Percentiles rank a stretch among this genome's conserved stretches.
These are phyloP conservation scores for Mormyrops attenuatus DNA, from an alignment of 2,797 vertebrate genomes.

Conservation along the genomic window DNA sequence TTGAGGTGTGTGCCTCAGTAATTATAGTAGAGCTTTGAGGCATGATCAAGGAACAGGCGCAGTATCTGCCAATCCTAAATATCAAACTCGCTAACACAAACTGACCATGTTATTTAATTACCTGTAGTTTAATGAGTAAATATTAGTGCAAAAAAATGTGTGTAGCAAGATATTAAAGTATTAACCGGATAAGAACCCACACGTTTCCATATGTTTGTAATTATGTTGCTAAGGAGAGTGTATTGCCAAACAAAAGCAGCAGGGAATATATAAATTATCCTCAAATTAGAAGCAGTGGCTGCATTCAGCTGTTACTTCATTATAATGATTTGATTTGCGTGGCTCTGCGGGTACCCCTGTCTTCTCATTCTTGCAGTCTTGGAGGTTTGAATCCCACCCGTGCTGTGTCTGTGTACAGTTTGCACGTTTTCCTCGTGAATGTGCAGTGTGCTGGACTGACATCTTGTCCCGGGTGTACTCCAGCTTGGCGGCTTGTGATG, in stretches of 20 bases:
- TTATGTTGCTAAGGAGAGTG: not conserved
- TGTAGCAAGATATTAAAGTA: not conserved
- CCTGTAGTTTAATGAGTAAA: not conserved
- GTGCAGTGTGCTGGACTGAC: too few species aligned
- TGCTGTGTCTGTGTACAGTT: not conserved
- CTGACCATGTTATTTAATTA: not conserved
- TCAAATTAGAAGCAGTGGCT: not conserved
- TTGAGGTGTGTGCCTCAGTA: not conserved
- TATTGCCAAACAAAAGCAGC: not conserved
- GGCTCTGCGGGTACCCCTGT: not conserved
- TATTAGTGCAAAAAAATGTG: not conserved
- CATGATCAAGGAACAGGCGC: not conserved
- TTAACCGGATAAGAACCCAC: slow-evolving; percentile 1
- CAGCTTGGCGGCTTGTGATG: not conserved
- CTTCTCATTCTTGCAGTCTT: not conserved
- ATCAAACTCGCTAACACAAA: not conserved
- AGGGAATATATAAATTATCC: not conserved
- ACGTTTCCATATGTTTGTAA: slow-evolving; percentile 1
- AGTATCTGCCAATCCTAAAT: not conserved
- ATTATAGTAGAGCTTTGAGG: not conserved
- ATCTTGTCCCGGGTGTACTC: not conserved
- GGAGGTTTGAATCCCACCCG: not conserved
- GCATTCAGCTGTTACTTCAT: not conserved
- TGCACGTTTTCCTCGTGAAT: not conserved
- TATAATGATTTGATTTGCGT: not conserved